Evolutionary conservation across 1,140 invertebrate species (phyloP).

Genomic region (Panagrolaimus sp.): DNA sequence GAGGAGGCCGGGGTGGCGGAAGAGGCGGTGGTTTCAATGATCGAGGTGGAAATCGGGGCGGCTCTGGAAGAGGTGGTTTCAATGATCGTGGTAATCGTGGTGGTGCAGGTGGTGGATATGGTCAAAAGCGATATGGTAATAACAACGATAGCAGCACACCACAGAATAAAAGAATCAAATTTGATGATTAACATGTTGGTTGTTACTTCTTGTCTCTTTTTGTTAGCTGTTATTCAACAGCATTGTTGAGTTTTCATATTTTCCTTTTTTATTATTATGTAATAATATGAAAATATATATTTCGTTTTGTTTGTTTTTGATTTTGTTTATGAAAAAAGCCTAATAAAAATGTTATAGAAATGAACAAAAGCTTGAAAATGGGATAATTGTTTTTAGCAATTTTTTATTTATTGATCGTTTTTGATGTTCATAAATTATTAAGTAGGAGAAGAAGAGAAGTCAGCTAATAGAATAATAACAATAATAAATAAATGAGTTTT

Average conservation of each 20-base stretch:
- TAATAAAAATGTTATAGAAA: too few relatives aligned
- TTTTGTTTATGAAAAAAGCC: too few relatives aligned
- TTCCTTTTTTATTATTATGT: neutral
- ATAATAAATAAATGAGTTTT: neutral
- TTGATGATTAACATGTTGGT: conserved; percentile 10
- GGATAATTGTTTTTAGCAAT: neutral
- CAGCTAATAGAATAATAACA: too few relatives aligned
- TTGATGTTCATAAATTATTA: too few relatives aligned
- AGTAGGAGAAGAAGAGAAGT: too few relatives aligned
- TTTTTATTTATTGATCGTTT: neutral
- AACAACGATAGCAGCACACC: neutral
- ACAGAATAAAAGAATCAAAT: conserved; percentile 10
- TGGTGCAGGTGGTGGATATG: neutral
- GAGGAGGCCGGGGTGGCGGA: neutral
- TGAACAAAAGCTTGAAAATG: neutral
- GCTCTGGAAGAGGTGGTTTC: neutral
- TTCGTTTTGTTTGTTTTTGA: too few relatives aligned
- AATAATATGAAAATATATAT: too few relatives aligned
- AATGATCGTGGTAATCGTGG: conserved; percentile 1
- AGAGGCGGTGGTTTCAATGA: neutral
- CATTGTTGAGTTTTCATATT: neutral
- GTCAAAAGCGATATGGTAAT: neutral
- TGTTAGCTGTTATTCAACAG: neutral
- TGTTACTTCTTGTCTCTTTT: neutral
- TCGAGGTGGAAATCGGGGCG: neutral